A percentile compares a stretch with the other conserved stretches of the same genome.
Conservation (phyloP, 1,140 invertebrate species). For the Piezodorus guildinii region DNA sequence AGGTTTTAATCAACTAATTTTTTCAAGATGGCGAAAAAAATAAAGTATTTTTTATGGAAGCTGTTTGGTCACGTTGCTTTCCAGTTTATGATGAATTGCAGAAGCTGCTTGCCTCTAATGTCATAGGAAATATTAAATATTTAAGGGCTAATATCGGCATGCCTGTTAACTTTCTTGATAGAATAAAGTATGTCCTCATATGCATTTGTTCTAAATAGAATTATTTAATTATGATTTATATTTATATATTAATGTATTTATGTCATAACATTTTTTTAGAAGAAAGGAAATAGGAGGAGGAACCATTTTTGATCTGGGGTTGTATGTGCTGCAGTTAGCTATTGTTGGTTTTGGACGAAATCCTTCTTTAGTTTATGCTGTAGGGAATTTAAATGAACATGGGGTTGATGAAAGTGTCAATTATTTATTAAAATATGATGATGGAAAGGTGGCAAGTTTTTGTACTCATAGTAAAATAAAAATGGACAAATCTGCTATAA, state of each 20-base stretch:
- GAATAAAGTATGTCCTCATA: background rate
- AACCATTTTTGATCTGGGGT: background rate
- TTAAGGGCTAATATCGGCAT: background rate
- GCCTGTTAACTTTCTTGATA: background rate
- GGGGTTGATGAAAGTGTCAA: background rate
- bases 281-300: background rate
- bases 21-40: conserved; percentile 2
- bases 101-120: background rate
- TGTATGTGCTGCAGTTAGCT: background rate
- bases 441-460: background rate
- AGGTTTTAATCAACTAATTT: background rate
- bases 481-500: background rate
- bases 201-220: background rate
- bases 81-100: background rate
- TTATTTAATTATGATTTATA: background rate
- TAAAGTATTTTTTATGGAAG: conserved; percentile 5
- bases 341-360: background rate
- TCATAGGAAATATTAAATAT: background rate
- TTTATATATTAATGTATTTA: background rate
- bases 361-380: background rate
- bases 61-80: conserved; percentile 2
- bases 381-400: background rate
- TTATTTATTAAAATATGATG: background rate
- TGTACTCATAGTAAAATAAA: background rate
- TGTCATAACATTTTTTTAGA: background rate